These are phyloP conservation scores for Dermatemys mawii DNA, from an alignment of 2,113 vertebrate species.

Conservation along the genomic window DNA sequence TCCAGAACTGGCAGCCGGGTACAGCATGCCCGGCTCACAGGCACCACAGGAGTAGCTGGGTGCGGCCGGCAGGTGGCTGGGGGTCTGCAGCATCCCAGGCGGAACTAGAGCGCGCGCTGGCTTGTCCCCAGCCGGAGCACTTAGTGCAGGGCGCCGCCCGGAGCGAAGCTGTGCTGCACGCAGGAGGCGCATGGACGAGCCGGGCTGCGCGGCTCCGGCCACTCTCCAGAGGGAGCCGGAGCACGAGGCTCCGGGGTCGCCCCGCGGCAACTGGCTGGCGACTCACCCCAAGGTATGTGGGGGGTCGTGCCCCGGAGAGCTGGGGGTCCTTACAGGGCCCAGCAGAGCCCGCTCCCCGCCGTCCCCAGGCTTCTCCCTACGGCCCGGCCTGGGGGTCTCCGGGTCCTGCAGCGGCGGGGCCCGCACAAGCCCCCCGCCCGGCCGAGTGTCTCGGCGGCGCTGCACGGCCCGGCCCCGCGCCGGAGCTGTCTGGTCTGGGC, in stretches of 20 bases:
- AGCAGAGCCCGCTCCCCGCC: no score
- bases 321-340: no score
- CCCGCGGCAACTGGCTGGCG: conserved; percentile 37
- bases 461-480: no score
- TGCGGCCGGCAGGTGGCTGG: no score
- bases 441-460: no score
- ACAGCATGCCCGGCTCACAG: no score
- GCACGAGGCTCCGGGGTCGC: background rate
- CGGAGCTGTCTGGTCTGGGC: background rate
- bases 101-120: background rate
- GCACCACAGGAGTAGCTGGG: background rate
- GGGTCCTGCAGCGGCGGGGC: no score
- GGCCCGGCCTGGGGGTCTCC: no score
- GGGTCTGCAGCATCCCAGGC: no score
- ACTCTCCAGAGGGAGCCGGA: background rate
- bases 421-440: no score
- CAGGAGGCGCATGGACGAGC: fast-evolving
- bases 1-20: no score
- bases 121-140: background rate
- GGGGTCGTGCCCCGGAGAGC: background rate
- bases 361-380: background rate
- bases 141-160: background rate
- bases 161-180: background rate
- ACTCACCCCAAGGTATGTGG: conserved; percentile 53
- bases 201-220: fast-evolving